Conservation (phyloP, 2,888 invertebrate genomes). For the Tribolium freemani region DNA sequence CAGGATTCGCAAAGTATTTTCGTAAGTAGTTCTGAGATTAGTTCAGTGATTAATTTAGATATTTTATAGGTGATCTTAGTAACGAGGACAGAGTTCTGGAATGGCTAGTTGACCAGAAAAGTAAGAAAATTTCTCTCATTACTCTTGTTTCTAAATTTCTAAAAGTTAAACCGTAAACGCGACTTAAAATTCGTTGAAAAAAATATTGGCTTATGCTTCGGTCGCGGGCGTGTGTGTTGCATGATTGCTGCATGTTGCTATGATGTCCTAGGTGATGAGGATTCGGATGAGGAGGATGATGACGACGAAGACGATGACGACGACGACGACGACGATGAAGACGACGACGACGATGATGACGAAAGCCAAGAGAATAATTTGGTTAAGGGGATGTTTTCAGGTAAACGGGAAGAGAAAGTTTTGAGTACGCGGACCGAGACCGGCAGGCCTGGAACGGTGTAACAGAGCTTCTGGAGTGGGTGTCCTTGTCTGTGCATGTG, state of each 20-base stretch:
- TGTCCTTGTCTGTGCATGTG: conserved; percentile 64
- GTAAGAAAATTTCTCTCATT: conserved; percentile 80
- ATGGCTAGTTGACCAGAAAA: conserved; percentile 96
- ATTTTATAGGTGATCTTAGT: conserved; percentile 91
- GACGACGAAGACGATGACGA: conserved; percentile 68
- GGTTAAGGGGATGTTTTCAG: conserved; percentile 64
- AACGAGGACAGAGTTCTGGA: conserved; percentile 95
- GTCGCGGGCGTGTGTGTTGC: conserved; percentile 59
- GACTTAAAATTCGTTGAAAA: conserved; percentile 11
- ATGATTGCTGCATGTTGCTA: conserved; percentile 67
- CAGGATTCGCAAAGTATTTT: conserved; percentile 42
- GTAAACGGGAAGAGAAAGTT: conserved; percentile 63
- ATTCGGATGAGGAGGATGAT: conserved; percentile 57
- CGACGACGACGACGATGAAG: conserved; percentile 67
- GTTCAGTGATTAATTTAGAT: conserved; percentile 35
- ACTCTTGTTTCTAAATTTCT: conserved; percentile 48
- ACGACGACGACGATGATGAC: conserved; percentile 71
- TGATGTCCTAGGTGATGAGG: conserved; percentile 66
- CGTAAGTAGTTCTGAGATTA: conserved; percentile 39
- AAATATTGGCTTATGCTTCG: conserved; percentile 45
- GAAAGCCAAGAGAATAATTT: conserved; percentile 68
- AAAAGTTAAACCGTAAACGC: conserved; percentile 39
- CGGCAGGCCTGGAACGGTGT: conserved; percentile 55
- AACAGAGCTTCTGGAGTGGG: conserved; percentile 60
- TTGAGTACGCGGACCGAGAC: conserved; percentile 48